A percentile compares a stretch with the other conserved stretches of the same genome.
phyloP scores from a whole-genome alignment of 1,140 invertebrate species.

The Euura saliciscinereae region DNA sequence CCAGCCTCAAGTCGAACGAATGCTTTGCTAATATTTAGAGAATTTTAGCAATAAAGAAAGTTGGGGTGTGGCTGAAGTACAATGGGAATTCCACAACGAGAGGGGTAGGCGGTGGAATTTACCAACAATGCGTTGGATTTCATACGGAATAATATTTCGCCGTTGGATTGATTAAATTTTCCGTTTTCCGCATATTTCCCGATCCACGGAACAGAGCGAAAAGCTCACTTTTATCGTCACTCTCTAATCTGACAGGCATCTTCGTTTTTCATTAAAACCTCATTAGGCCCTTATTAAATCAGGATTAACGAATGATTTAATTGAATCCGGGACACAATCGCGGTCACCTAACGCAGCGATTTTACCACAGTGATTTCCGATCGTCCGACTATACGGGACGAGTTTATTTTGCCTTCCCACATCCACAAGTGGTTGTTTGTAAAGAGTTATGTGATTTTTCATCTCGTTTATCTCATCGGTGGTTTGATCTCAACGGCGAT shows the following conservation, averaged over 20 bases:
- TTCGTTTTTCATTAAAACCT: not conserved
- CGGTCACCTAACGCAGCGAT: constrained; percentile 5
- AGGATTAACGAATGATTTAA: constrained; percentile 4
- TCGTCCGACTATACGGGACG: not conserved
- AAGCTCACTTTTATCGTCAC: no score
- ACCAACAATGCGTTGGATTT: not conserved
- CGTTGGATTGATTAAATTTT: not conserved
- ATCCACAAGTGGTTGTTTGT: constrained; percentile 54
- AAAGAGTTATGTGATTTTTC: not conserved
- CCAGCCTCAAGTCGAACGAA: not conserved
- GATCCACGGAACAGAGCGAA: no score
- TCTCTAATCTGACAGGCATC: no score
- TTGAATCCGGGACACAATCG: constrained; percentile 25
- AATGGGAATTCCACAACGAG: not conserved
- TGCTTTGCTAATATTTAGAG: not conserved
- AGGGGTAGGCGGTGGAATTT: constrained; percentile 4
- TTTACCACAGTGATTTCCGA: not conserved
- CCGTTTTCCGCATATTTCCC: not conserved
- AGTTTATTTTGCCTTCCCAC: constrained; percentile 25
- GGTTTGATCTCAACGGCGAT: not conserved
- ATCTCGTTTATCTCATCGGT: not conserved
- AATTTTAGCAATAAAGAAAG: constrained; percentile 1
- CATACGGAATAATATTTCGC: not conserved
- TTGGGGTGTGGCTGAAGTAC: not conserved
- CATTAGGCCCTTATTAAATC: not conserved